Base-by-base conservation (phyloP, 2,113 vertebrate genomes). In the Bubo scandiacus region DNA sequence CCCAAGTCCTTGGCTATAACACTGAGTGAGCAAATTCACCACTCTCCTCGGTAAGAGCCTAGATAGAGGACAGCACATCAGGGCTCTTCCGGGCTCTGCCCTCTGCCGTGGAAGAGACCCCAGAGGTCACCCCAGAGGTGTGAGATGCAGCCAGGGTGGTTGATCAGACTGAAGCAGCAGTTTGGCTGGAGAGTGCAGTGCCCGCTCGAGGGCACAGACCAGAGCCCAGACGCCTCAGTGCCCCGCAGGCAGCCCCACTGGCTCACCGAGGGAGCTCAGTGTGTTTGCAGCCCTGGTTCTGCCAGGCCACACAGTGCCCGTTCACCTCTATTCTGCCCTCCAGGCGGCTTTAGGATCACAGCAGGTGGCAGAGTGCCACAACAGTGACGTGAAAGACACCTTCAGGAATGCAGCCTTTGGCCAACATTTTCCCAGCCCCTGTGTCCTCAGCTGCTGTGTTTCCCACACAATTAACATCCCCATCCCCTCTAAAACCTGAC, bases 281-380 rank as follows among this genome's bases (percentile, higher is more conserved):
- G 3, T 1, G 0, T 21, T 38, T 21, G 12, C 29, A 75, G 7
- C 17, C 15, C 20, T 0, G 2, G n/a, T 20, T 38, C 43, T 9
- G 0, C 10, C 61, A 55, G 47, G 26, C 27, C 67, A 30, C 2
- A 0, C 25, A 0, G 7, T 15, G 32, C 38, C 74, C 23, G 12
- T 7, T 81, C n/a, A 22, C 52, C 68, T 49, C 58, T 51, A 11
- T 74, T 38, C 49, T 70, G 59, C 52, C 52, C 47, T 90, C 19
- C 57, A 14, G 74, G 57, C 91, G 55, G 74, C 57, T 63, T 22
- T 11, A 12, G 40, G 47, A 34, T 91, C 73, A 11, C 52, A 45
- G 65, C 68, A 1, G 42, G 59, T 40, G 61, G 61, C 85, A 42
- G 36, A 62, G 40, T 38, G 47, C 68, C 61, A 42, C 65, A 62